Percentiles rank a stretch among this genome's conserved stretches.
Conservation (phyloP, 2,113 vertebrate species). For the Oreotrochilus melanogaster region DNA sequence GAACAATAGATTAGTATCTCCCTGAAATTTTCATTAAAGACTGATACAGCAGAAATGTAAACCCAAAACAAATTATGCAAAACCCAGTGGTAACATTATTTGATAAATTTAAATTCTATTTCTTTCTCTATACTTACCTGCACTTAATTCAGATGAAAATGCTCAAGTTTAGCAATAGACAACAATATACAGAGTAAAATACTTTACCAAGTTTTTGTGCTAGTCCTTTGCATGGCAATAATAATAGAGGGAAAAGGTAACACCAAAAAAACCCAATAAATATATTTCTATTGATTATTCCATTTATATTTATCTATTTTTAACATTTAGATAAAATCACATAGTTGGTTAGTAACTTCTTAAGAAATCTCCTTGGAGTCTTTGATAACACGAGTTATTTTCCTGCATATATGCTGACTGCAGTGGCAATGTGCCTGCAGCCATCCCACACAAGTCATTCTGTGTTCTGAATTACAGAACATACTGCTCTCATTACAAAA, state of each 20-base stretch:
- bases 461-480: constrained; percentile 18
- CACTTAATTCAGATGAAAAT: not conserved
- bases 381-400: not conserved
- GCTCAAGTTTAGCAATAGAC: not conserved
- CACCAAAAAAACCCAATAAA: not conserved
- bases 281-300: not conserved
- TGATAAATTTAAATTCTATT: not conserved
- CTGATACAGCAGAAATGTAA: not conserved
- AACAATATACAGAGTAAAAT: not conserved
- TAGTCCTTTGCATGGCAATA: not conserved
- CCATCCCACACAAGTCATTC: constrained; percentile 35
- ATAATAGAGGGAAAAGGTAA: not conserved
- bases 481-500: not conserved
- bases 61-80: not conserved
- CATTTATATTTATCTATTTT: not conserved
- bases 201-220: not conserved
- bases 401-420: not conserved
- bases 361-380: not conserved
- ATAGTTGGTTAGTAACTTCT: not conserved
- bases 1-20: not conserved
- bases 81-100: not conserved
- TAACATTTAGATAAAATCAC: not conserved
- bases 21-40: not conserved
- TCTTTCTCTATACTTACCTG: not conserved
- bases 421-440: not conserved